These are phyloP conservation scores for Agonopterix arenella DNA, from an alignment of 2,888 invertebrate genomes.

Conservation along the genomic window DNA sequence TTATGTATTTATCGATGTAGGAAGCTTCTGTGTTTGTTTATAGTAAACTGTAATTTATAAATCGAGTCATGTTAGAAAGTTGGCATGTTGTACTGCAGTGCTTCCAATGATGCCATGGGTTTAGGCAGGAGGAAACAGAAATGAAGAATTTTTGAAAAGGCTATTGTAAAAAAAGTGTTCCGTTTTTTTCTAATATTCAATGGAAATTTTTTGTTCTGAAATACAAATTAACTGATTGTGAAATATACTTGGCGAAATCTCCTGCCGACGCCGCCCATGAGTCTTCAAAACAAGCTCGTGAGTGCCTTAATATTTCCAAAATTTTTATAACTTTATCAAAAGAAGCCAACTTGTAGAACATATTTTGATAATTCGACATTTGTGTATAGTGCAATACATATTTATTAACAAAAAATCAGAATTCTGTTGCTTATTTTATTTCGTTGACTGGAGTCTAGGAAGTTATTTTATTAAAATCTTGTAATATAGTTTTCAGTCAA, in stretches of 20 bases:
- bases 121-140: too few species aligned
- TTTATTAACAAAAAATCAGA: constrained; percentile 43
- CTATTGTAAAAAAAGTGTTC: too few species aligned
- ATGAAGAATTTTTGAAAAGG: too few species aligned
- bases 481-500: constrained; percentile 6
- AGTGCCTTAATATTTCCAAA: too few species aligned
- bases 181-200: too few species aligned
- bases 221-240: too few species aligned
- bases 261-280: too few species aligned
- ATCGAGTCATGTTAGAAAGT: constrained; percentile 35
- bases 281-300: too few species aligned
- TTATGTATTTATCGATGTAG: constrained; percentile 73
- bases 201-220: too few species aligned
- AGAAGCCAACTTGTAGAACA: neutral
- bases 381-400: constrained; percentile 59
- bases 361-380: constrained; percentile 1
- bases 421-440: constrained; percentile 15
- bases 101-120: constrained; percentile 4
- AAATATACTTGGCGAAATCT: too few species aligned
- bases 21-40: constrained; percentile 71
- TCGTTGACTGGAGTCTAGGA: constrained; percentile 13
- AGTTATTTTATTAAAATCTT: neutral
- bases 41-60: constrained; percentile 54
- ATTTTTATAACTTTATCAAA: too few species aligned
- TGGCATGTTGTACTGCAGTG: constrained; percentile 6